phyloP scores from a whole-genome alignment of 2,888 invertebrate genomes.

The Julus scandinavius region DNA sequence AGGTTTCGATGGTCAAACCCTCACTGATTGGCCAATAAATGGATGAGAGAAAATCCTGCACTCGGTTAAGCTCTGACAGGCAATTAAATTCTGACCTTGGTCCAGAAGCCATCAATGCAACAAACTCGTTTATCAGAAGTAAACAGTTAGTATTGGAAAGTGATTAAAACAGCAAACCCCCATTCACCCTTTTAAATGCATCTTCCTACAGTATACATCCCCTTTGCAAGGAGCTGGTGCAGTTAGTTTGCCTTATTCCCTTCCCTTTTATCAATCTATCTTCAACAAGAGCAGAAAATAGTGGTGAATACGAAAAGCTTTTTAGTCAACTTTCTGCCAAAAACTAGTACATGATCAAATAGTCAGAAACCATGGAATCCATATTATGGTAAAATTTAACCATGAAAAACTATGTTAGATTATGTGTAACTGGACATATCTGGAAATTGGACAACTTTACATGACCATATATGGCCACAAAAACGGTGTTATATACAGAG shows the following conservation, averaged over 20 bases:
- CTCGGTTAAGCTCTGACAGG: neutral
- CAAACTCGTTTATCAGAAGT: neutral
- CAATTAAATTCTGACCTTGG: constrained; percentile 12
- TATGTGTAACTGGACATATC: too few species aligned
- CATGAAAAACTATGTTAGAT: too few species aligned
- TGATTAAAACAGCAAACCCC: neutral
- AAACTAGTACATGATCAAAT: too few species aligned
- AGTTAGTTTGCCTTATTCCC: too few species aligned
- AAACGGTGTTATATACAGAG: too few species aligned
- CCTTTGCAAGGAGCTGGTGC: neutral
- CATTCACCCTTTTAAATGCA: neutral
- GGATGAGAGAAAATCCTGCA: neutral
- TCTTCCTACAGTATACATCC: neutral
- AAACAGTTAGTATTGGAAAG: constrained; percentile 33
- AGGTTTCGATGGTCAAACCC: neutral
- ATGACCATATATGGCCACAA: too few species aligned
- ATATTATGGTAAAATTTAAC: too few species aligned
- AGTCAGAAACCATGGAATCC: too few species aligned
- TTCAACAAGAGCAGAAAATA: too few species aligned
- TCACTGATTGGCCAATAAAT: constrained; percentile 25
- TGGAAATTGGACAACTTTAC: too few species aligned
- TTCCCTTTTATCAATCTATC: neutral
- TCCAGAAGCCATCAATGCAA: constrained; percentile 26
- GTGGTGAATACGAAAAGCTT: too few species aligned
- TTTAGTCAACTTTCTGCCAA: too few species aligned